Evolutionary conservation across 2,888 invertebrate species (phyloP).

Genomic region (Nebria salina): DNA sequence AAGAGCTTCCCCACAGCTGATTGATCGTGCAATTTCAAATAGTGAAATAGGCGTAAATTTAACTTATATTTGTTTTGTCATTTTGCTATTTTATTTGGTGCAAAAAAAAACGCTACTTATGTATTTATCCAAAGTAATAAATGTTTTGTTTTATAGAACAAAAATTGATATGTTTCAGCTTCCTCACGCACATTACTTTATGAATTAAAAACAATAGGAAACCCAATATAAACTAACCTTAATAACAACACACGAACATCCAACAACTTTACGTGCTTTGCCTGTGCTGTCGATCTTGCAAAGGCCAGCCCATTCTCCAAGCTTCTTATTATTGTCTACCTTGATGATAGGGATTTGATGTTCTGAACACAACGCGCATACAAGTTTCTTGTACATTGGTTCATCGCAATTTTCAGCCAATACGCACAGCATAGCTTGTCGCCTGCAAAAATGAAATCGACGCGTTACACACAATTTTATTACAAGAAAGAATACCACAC

Average conservation of each 20-base stretch:
- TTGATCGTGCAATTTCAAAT: no score
- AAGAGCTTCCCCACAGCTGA: no score
- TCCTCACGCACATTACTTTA: background rate
- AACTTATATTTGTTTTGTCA: no score
- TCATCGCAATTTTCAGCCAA: slow-evolving; percentile 99
- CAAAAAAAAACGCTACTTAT: no score
- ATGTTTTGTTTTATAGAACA: background rate
- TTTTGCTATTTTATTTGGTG: no score
- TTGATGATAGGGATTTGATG: slow-evolving; percentile 97
- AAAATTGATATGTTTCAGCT: slow-evolving; percentile 8
- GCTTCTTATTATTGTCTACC: slow-evolving; percentile 98
- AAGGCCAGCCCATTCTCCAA: slow-evolving; percentile 99
- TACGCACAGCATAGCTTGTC: slow-evolving; percentile 96
- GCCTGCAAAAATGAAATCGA: slow-evolving; percentile 67
- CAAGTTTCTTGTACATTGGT: slow-evolving; percentile 95
- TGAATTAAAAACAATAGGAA: slow-evolving; percentile 21
- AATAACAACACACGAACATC: slow-evolving; percentile 97
- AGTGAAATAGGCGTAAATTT: no score
- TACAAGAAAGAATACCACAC: background rate
- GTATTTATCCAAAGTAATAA: no score
- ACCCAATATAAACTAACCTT: slow-evolving; percentile 68
- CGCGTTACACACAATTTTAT: background rate
- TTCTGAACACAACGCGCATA: slow-evolving; percentile 97
- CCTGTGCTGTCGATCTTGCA: slow-evolving; percentile 99
- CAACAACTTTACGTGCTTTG: slow-evolving; percentile 98